Evolutionary conservation across 2,113 vertebrate species (phyloP).

Genomic region (Ammodytes marinus): DNA sequence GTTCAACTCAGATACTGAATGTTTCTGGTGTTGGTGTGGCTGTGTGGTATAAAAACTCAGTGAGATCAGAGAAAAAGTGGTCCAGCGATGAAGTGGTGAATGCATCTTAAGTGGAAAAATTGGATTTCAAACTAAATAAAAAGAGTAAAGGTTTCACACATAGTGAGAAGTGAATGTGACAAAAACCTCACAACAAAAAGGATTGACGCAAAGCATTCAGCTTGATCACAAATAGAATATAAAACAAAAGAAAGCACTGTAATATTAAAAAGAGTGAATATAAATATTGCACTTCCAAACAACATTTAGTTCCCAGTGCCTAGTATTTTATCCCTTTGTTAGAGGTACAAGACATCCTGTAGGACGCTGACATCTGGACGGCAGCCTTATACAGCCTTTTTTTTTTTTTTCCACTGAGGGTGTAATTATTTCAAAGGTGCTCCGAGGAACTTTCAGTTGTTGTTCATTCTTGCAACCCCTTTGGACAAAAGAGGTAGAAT

Average conservation of each 20-base stretch:
- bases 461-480: too few relatives aligned
- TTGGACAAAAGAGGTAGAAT: too few relatives aligned
- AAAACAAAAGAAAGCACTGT: conserved; percentile 59
- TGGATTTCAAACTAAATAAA: conserved; percentile 34
- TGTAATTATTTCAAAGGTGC: neutral
- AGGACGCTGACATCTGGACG: conserved; percentile 21
- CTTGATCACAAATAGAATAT: conserved; percentile 53
- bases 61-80: conserved; percentile 35
- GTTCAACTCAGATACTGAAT: conserved; percentile 29
- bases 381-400: neutral
- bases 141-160: conserved; percentile 25
- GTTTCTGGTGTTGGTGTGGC: conserved; percentile 21
- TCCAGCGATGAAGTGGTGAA: conserved; percentile 56
- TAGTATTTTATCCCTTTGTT: conserved; percentile 66
- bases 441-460: too few relatives aligned
- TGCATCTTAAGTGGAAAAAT: conserved; percentile 34
- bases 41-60: conserved; percentile 27
- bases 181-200: conserved; percentile 34
- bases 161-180: conserved; percentile 16
- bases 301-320: conserved; percentile 75
- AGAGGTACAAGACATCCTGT: conserved; percentile 54
- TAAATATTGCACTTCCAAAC: conserved; percentile 89
- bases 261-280: conserved; percentile 69
- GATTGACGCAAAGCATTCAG: conserved; percentile 29
- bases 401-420: conserved; percentile 29